Percentiles rank a stretch among this genome's conserved stretches.
These are phyloP conservation scores for Chelon auratus DNA, from an alignment of 2,797 vertebrate species.

Conservation along the genomic window DNA sequence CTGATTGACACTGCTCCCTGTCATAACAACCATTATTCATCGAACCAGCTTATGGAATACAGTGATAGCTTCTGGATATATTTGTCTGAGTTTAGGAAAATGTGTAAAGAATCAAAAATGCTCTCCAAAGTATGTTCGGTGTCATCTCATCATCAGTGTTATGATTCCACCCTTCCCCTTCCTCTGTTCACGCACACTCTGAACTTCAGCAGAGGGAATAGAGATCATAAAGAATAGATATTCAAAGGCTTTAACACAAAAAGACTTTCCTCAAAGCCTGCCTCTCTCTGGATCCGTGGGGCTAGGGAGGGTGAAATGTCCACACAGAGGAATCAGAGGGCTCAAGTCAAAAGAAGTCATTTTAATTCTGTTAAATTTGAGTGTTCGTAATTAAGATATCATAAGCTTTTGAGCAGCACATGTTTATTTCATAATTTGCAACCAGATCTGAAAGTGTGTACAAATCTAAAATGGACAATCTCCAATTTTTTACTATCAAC, in stretches of 20 bases:
- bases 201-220: constrained; percentile 85
- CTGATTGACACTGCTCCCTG: constrained; percentile 87
- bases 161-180: constrained; percentile 82
- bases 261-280: constrained; percentile 83
- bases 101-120: constrained; percentile 85
- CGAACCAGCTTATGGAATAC: constrained; percentile 84
- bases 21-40: constrained; percentile 88
- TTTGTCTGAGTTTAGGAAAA: constrained; percentile 88
- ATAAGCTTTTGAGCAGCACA: constrained; percentile 35
- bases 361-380: constrained; percentile 58
- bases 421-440: constrained; percentile 58
- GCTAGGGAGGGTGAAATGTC: constrained; percentile 77
- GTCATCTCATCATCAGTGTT: constrained; percentile 85
- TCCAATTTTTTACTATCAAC: constrained; percentile 17
- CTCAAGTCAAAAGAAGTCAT: constrained; percentile 58
- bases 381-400: constrained; percentile 60
- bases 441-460: constrained; percentile 32
- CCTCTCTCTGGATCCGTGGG: constrained; percentile 73
- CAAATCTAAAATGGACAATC: constrained; percentile 41
- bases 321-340: constrained; percentile 71
- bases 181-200: constrained; percentile 78
- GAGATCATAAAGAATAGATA: constrained; percentile 86
- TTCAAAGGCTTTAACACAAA: constrained; percentile 84
- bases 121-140: constrained; percentile 84
- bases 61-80: constrained; percentile 87